Evolutionary conservation across 2,797 vertebrate species (phyloP).

Genomic region (Cossypha caffra): DNA sequence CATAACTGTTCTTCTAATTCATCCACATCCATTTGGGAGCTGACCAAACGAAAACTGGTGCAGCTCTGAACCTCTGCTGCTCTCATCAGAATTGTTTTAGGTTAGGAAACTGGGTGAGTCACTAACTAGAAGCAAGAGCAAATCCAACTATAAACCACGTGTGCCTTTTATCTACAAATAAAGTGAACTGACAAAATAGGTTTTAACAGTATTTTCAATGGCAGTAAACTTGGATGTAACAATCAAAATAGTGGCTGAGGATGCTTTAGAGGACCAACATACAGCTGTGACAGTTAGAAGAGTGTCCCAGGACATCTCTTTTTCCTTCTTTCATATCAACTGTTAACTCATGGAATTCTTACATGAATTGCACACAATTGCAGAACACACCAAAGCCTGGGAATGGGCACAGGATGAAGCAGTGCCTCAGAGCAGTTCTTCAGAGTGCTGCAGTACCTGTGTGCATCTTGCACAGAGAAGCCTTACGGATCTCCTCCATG

Average conservation of each 20-base stretch:
- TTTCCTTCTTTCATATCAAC: neutral
- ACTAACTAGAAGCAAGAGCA: neutral
- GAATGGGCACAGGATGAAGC: neutral
- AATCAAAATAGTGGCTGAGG: neutral
- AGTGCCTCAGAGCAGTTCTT: neutral
- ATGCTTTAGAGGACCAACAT: neutral
- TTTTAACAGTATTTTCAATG: neutral
- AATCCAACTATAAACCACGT: neutral
- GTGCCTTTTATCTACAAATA: neutral
- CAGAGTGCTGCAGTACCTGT: neutral
- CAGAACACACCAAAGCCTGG: neutral
- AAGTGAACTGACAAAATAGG: neutral
- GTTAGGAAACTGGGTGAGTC: neutral
- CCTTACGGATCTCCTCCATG: accelerated
- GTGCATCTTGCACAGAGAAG: neutral
- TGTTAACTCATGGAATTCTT: neutral
- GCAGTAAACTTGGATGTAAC: neutral
- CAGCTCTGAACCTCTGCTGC: neutral
- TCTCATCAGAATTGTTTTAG: neutral
- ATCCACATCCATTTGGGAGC: neutral
- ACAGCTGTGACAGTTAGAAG: neutral
- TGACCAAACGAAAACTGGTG: neutral
- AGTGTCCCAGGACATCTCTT: neutral
- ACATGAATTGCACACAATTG: neutral
- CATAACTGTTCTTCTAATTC: neutral